Evolutionary conservation across 1,140 invertebrate genomes (phyloP), one percentile per base, ranked within the genome.

Genomic region (Neodiprion fabricii): DNA sequence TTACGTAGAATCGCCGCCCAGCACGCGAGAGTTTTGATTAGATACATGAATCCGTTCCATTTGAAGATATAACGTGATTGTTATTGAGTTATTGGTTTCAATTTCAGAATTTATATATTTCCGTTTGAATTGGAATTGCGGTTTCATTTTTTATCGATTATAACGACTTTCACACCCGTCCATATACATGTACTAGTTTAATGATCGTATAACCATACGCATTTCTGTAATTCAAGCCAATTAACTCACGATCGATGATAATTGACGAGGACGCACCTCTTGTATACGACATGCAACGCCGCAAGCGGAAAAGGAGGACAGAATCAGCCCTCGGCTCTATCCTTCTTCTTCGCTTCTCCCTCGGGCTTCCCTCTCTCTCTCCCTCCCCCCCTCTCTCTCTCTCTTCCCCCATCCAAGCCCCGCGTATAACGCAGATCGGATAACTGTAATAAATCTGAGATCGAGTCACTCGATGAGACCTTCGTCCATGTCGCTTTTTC

Each of bases 141-240:
- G 53, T 61, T 14, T 12, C 4, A 0, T 61, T 61, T 40, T 40
- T 40, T 5, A 40, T 0, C 28, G 28, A 40, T 61, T 8, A 7
- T 61, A 61, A 61, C n/a, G 53, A 61, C 53, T 61, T 40, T 61
- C 53, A 61, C 53, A 61, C 53, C 53, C 11, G 53, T 61, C 7
- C 53, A 40, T 5, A 40, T 40, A 40, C 5, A 40, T 40, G 28
- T 40, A 79, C 75, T 7, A 61, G 65, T 72, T 75, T 75, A 77
- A 77, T 74, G 74, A 79, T 66, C 70, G 50, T 74, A 40, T 40
- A 67, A 69, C 50, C 70, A 74, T 76, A 74, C 74, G 76, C 74
- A 74, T 81, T 79, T 81, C 79, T 77, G 74, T 78, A 82, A 79
- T 79, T 78, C 70, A 53, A 78, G 77, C 76, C 75, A 80, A 76